Evolutionary conservation across 2,888 invertebrate genomes (phyloP).

Genomic region (Athalia rosae): DNA sequence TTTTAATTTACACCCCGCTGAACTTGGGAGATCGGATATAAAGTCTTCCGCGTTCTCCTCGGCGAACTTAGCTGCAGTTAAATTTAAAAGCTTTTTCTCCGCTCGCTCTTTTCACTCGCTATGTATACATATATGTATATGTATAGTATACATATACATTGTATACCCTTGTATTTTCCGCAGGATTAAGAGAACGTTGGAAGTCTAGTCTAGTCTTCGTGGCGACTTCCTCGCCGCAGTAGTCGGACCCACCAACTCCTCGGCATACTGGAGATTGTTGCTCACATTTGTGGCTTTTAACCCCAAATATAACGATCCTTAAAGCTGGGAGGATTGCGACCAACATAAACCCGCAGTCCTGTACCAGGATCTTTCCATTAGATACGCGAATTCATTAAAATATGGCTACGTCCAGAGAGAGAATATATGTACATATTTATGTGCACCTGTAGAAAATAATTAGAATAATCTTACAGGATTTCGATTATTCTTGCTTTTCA

Average conservation of each 20-base stretch:
- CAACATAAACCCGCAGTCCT: too few relatives aligned
- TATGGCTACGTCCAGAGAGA: too few relatives aligned
- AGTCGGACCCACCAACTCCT: background rate
- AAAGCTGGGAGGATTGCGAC: background rate
- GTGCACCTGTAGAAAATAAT: too few relatives aligned
- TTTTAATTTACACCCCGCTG: constrained; percentile 6
- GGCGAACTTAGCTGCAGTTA: background rate
- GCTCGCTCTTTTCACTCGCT: background rate
- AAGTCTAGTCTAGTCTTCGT: constrained; percentile 54
- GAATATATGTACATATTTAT: too few relatives aligned
- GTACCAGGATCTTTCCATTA: too few relatives aligned
- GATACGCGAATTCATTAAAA: too few relatives aligned
- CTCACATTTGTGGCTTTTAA: constrained; percentile 23
- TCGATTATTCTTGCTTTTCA: too few relatives aligned
- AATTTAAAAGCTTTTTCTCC: constrained; percentile 11
- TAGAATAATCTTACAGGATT: too few relatives aligned
- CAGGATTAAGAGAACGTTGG: constrained; percentile 5
- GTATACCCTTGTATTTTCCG: background rate
- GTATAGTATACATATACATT: too few relatives aligned
- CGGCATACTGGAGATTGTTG: constrained; percentile 30
- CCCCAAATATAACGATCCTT: constrained; percentile 27
- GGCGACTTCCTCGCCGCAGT: constrained; percentile 57
- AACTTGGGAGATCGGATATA: background rate
- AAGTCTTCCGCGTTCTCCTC: background rate
- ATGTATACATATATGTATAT: too few relatives aligned